A percentile compares a stretch with the other conserved stretches of the same genome.
Evolutionary conservation across 2,797 vertebrate genomes (phyloP).

Genomic region (Acestrorhynchus altus): DNA sequence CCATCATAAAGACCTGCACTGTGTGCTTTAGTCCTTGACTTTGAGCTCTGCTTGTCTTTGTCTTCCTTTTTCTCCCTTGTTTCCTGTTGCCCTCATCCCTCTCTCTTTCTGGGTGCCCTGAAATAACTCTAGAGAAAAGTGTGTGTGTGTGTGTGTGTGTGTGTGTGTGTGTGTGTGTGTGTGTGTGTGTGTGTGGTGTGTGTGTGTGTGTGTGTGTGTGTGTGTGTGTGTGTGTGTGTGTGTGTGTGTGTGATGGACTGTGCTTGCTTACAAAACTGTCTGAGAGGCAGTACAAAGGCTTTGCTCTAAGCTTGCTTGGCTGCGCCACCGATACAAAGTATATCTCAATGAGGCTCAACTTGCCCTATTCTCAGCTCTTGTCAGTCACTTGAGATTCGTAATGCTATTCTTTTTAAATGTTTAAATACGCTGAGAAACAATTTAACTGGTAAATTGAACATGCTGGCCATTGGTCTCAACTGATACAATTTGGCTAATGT

Average conservation of each 20-base stretch:
- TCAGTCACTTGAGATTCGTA: neutral
- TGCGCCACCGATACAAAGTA: neutral
- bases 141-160: slow-evolving; percentile 11
- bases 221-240: slow-evolving; percentile 6
- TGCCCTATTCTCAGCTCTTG: neutral
- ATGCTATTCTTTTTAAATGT: neutral
- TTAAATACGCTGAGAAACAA: no score
- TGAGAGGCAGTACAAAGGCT: neutral
- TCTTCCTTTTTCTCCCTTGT: neutral
- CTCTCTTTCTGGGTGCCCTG: neutral
- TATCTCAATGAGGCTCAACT: neutral
- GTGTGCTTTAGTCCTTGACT: neutral
- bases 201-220: slow-evolving; percentile 1
- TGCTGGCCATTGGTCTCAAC: no score
- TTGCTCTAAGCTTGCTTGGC: neutral
- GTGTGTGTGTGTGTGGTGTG: slow-evolving; percentile 1
- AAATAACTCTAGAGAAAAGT: neutral
- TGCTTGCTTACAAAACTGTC: neutral
- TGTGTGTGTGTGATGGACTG: neutral
- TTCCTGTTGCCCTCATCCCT: neutral
- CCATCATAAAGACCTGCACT: neutral
- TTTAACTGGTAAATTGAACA: no score
- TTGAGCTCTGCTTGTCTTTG: neutral
- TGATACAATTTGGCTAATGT: no score
- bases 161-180: slow-evolving; percentile 4